Base-by-base conservation (phyloP, 2,888 invertebrate species). In the Ectobius pallidus region DNA sequence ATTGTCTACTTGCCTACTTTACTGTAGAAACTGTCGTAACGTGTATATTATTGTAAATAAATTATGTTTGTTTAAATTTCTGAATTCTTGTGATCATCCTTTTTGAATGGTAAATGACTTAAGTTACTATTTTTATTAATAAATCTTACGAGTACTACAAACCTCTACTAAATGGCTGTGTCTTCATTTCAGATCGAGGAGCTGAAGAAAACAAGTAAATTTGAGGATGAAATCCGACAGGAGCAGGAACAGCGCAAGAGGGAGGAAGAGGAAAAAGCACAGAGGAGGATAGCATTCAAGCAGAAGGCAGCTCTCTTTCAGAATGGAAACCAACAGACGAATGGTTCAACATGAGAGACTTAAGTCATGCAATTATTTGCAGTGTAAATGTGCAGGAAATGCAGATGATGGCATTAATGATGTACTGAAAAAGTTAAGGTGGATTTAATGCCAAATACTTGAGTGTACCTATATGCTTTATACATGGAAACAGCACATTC, bases 201-300 rank as follows among this genome's bases (percentile, higher is more conserved):
- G 80, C 88, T 95, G 75, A 84, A 91, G 11, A 91, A 91, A 79
- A 88, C 90, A 72, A 94, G 91, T 81, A 95, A 95, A 85, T 97
- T 97, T 83, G 96, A 96, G 81, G 91, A 92, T 77, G 97, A 97
- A 84, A 96, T 97, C 76, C 89, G 93, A 74, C 90, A 92, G 82
- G 97, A 97, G 81, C 96, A 97, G 81, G 96, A 96, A 80, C 94
- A 96, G 79, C 89, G 93, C 78, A 91, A 92, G 76, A 87, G 90
- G 69, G 88, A 92, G 79, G 94, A 94, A 72, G 95, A 96, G 80
- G 95, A 96, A 78, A 92, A 90, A 79, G 92, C 92, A 27, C 85
- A 89, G 74, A 87, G 96, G 77, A 90, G 91, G 81, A 91, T 91
- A 80, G 91, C 92, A 80, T 97, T 97, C 83, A 91, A 93, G 83